A percentile compares a stretch with the other conserved stretches of the same genome.
Evolutionary conservation across 2,888 invertebrate genomes (phyloP).

Genomic region (Limnephilus lunatus): DNA sequence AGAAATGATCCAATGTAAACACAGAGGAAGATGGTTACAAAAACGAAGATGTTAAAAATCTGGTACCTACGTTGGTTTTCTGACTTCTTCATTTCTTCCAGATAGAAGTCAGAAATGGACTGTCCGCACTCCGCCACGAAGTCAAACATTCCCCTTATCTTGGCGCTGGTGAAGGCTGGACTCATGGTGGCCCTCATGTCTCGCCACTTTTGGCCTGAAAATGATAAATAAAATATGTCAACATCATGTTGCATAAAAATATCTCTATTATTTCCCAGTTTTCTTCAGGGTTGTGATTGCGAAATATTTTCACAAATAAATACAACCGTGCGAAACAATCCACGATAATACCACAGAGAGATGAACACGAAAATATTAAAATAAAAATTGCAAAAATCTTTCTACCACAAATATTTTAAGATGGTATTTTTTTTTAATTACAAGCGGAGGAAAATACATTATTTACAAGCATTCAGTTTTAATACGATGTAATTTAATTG

Average conservation of each 20-base stretch:
- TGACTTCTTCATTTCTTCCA: constrained; percentile 58
- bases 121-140: constrained; percentile 73
- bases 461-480: no score
- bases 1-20: no score
- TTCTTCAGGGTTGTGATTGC: background rate
- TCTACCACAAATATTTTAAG: no score
- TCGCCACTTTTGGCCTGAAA: constrained; percentile 71
- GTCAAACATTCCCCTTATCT: constrained; percentile 73
- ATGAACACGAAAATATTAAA: no score
- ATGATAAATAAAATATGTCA: background rate
- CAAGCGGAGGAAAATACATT: no score
- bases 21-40: background rate
- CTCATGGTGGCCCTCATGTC: constrained; percentile 73
- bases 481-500: no score
- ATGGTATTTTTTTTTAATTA: no score
- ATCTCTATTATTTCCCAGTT: background rate
- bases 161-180: constrained; percentile 70
- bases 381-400: no score
- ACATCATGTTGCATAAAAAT: background rate
- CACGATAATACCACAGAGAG: no score
- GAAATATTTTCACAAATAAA: background rate
- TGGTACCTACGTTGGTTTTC: constrained; percentile 30
- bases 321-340: no score
- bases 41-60: background rate
- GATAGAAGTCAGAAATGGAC: constrained; percentile 70